These are phyloP conservation scores for Hirtodrosophila confusa DNA, from an alignment of 2,888 invertebrate genomes.

Conservation along the genomic window DNA sequence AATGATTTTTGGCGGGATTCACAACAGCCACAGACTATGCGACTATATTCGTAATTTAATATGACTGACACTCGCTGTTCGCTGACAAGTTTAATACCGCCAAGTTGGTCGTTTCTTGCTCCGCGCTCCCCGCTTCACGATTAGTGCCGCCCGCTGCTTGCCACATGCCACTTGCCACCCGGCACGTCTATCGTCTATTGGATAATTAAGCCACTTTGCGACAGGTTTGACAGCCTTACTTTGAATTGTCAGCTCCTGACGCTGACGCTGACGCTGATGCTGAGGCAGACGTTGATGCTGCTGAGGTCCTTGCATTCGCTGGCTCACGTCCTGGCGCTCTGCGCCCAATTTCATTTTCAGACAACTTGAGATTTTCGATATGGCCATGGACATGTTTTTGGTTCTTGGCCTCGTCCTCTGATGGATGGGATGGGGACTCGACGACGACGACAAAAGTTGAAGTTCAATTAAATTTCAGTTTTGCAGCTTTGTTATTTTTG, in stretches of 20 bases:
- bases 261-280: conserved; percentile 43
- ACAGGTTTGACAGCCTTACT: conserved; percentile 76
- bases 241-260: conserved; percentile 61
- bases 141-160: too few species aligned
- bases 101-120: background rate
- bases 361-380: conserved; percentile 55
- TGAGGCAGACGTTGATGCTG: conserved; percentile 27
- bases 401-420: conserved; percentile 25
- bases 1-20: conserved; percentile 10
- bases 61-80: conserved; percentile 65
- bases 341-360: conserved; percentile 56
- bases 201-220: conserved; percentile 79
- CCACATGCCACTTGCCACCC: conserved; percentile 2
- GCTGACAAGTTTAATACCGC: conserved; percentile 65
- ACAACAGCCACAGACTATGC: background rate
- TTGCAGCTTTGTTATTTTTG: conserved; percentile 35
- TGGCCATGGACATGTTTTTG: conserved; percentile 39
- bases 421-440: conserved; percentile 5
- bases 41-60: conserved; percentile 59
- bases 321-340: conserved; percentile 29
- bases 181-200: conserved; percentile 70
- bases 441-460: conserved; percentile 47
- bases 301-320: conserved; percentile 1
- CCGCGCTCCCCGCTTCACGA: too few species aligned
- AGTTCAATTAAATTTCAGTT: conserved; percentile 72